Base-by-base conservation (phyloP, 2,113 vertebrate genomes). In the Neogobius melanostomus region DNA sequence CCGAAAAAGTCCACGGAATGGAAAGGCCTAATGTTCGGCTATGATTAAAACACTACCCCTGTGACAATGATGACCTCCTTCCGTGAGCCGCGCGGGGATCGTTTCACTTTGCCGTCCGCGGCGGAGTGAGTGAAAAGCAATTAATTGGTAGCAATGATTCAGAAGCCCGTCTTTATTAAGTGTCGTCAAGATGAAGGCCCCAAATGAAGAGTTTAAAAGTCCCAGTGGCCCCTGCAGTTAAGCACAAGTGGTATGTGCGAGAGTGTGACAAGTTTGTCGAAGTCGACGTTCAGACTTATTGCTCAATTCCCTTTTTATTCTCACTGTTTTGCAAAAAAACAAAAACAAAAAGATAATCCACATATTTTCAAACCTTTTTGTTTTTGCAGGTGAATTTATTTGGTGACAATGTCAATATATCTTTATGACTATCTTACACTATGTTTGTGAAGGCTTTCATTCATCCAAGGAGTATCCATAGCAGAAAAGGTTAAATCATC, bases 101-200 rank as follows among this genome's bases (percentile, higher is more conserved):
- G 71, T 54, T 83, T 74, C 70, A 81, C 45, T 73, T 36, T 36
- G 28, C 28, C 28, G 28, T 36, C 36, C 43, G 44, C 46, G n/a
- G n/a, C 73, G 46, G 80, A 67, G 73, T 70, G 74, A 76, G 65
- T 69, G 57, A 83, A 83, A 82, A 75, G 72, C 72, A 85, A 83
- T 88, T 85, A 83, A 85, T 79, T 83, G 64, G 57, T 63, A 64
- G 73, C 80, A 83, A 85, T 85, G 80, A 80, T 79, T 83, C 67
- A 83, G 80, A 82, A 76, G 60, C 7, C 16, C 52, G 69, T 63
- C 68, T 86, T 36, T 82, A 85, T 83, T 86, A 83, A 83, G 81
- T 42, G 49, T 77, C 76, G 75, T 73, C 69, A 74, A 36, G 28
- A 44, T 73, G 46, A 69, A 46, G 60, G 70, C 81, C 80, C 66